phyloP scores from a whole-genome alignment of 2,113 vertebrate genomes.

The Panthera leo region DNA sequence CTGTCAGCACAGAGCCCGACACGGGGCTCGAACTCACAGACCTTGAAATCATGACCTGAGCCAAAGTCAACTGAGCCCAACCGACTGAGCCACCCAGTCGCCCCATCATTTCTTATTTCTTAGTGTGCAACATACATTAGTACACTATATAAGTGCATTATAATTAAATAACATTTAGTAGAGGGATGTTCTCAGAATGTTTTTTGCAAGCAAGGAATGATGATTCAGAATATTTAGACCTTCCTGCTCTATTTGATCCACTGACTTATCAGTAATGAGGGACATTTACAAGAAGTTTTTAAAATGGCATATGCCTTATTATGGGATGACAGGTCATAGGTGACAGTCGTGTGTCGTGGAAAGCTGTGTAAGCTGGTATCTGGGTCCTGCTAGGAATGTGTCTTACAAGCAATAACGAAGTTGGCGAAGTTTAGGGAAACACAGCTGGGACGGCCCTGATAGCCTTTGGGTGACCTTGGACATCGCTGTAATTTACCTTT shows the following conservation, averaged over 20 bases:
- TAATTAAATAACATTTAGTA: not conserved
- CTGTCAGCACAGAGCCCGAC: too few species aligned
- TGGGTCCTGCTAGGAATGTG: not conserved
- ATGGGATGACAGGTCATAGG: not conserved
- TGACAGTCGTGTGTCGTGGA: not conserved
- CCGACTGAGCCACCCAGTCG: too few species aligned
- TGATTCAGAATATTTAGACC: not conserved
- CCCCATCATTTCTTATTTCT: not conserved
- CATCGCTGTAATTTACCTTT: not conserved
- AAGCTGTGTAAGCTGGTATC: not conserved
- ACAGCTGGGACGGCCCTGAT: not conserved
- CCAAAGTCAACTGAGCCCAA: too few species aligned
- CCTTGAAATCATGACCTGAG: too few species aligned
- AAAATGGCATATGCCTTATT: not conserved
- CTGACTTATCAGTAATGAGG: not conserved
- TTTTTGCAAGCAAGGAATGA: not conserved
- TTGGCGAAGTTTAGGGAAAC: not conserved
- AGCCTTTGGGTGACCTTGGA: not conserved
- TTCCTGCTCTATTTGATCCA: not conserved
- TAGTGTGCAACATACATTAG: accelerated
- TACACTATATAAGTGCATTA: accelerated
- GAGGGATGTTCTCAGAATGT: not conserved
- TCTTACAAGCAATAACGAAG: not conserved
- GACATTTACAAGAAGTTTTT: not conserved
- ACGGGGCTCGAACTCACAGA: too few species aligned